phyloP scores from a whole-genome alignment of 1,140 invertebrate species.

The Sminthurides bifidus region DNA sequence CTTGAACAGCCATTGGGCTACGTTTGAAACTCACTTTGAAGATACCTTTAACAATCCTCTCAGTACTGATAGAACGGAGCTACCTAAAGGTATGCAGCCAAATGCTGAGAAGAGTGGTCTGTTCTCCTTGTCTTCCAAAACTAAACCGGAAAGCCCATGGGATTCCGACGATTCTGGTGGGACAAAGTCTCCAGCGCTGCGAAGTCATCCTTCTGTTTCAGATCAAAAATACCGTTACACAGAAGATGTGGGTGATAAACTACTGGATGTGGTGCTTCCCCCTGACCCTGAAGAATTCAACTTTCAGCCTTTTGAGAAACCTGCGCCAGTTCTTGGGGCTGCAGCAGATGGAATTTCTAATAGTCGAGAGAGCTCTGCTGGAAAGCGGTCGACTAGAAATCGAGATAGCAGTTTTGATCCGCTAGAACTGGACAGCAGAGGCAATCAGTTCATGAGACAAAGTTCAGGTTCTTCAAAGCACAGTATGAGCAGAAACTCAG shows the following conservation, averaged over 20 bases:
- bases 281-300: constrained; percentile 22
- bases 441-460: constrained; percentile 23
- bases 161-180: constrained; percentile 19
- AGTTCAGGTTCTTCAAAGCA: constrained; percentile 30
- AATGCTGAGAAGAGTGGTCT: no score
- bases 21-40: constrained; percentile 31
- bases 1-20: constrained; percentile 24
- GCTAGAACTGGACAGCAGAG: not conserved
- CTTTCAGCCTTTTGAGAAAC: constrained; percentile 28
- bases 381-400: not conserved
- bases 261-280: not conserved
- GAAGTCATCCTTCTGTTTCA: not conserved
- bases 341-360: not conserved
- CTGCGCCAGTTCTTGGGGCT: constrained; percentile 4
- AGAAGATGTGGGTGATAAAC: not conserved
- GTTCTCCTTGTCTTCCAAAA: no score
- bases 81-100: no score
- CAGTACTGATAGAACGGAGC: constrained; percentile 1
- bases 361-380: constrained; percentile 7
- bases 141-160: constrained; percentile 21
- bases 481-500: constrained; percentile 25
- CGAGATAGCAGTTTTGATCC: not conserved
- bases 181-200: not conserved
- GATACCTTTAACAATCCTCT: constrained; percentile 28
- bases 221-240: not conserved